Evolutionary conservation across 2,113 vertebrate genomes (phyloP), one percentile per base, ranked within the genome.

Genomic region (Fregetta grallaria): DNA sequence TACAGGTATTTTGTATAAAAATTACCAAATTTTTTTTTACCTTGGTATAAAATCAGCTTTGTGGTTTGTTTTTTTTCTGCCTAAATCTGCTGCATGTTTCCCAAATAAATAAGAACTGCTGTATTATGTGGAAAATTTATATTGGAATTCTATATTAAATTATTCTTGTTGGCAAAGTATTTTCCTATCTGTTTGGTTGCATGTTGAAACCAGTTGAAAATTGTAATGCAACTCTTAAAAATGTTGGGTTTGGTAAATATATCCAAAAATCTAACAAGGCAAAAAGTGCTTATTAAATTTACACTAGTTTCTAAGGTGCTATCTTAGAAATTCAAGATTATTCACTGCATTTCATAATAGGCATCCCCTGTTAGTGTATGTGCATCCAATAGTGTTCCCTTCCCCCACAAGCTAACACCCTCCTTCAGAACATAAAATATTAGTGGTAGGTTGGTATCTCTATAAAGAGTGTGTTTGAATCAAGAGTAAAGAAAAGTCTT

Each of bases 281-380:
- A 30, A 58, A 80, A 88, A 58, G 6, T 7, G 8, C 5, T 26
- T 78, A 8, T 29, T 89, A 78, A 81, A 61, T 47, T 56, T n/a
- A 32, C 38, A 34, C 42, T 53, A 21, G 29, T 84, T 81, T 72
- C 36, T 65, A 8, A 45, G 25, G 12, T 47, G 15, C 18, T 29
- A 0, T 56, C 16, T 81, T 59, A 49, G 38, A 62, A 85, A 84
- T 80, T 6, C 18, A n/a, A 47, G 58, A 14, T 68, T n/a, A 18
- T 83, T 83, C 27, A 8, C 47, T 63, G 50, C 19, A 5, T 78
- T 63, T 78, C 1, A 0, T 55, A 32, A 29, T 50, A 10, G 0
- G 0, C 34, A 61, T 86, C n/a, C 40, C 2, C 6, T 61, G n/a
- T 12, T 30, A 6, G 3, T 29, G 21, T 29, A 1, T 44, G 15